These are phyloP conservation scores for Brachystomella parvula DNA, from an alignment of 1,140 invertebrate genomes.

Conservation along the genomic window DNA sequence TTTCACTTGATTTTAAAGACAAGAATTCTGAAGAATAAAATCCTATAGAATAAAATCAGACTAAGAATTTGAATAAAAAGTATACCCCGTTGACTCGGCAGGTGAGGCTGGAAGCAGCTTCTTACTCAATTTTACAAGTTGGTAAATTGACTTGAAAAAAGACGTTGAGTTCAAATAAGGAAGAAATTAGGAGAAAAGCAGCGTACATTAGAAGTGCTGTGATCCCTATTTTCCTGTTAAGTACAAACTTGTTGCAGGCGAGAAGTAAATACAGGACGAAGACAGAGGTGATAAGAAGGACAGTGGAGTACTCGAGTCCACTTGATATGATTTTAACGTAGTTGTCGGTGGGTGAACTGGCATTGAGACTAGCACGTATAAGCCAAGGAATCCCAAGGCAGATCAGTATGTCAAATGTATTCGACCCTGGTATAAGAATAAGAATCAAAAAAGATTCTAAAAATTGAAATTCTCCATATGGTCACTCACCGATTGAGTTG, in stretches of 20 bases:
- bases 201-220: conserved; percentile 53
- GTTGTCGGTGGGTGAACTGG: conserved; percentile 49
- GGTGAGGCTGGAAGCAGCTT: too few species aligned
- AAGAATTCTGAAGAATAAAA: too few species aligned
- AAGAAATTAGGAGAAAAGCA: conserved; percentile 55
- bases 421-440: conserved; percentile 47
- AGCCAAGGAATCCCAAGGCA: conserved; percentile 72
- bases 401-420: conserved; percentile 74
- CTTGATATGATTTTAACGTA: conserved; percentile 71
- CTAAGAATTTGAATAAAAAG: too few species aligned
- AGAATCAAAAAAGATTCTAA: background rate
- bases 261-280: conserved; percentile 67
- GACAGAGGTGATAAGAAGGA: conserved; percentile 66
- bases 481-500: conserved; percentile 58
- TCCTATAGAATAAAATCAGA: too few species aligned
- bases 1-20: too few species aligned
- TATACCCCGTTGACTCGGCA: too few species aligned
- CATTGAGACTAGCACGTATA: conserved; percentile 57
- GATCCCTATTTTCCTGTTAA: conserved; percentile 62
- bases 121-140: conserved; percentile 44
- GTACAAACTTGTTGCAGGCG: conserved; percentile 65
- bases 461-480: background rate
- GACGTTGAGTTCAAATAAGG: conserved; percentile 51
- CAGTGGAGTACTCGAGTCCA: conserved; percentile 70
- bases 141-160: conserved; percentile 47